These are phyloP conservation scores for Pseudoatta argentina DNA, from an alignment of 1,140 invertebrate genomes.

Conservation along the genomic window DNA sequence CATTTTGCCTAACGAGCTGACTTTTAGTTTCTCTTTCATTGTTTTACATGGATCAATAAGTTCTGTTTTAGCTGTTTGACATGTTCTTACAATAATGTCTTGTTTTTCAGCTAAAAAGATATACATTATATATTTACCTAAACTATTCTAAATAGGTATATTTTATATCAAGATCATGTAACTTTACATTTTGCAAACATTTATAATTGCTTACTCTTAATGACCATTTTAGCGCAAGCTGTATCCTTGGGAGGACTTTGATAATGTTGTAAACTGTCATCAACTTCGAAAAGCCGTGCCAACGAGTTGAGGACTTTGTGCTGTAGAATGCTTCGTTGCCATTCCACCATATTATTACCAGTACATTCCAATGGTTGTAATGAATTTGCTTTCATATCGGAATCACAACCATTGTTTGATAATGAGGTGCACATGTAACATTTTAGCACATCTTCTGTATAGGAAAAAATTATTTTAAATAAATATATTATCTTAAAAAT, in stretches of 20 bases:
- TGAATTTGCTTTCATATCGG: constrained; percentile 62
- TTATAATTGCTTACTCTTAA: constrained; percentile 72
- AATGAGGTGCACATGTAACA: constrained; percentile 80
- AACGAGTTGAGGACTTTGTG: constrained; percentile 57
- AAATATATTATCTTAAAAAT: too few species aligned
- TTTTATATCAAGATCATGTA: not conserved
- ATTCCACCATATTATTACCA: constrained; percentile 61
- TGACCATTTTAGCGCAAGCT: constrained; percentile 77
- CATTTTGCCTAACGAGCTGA: constrained; percentile 20
- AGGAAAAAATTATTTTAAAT: too few species aligned
- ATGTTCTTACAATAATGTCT: constrained; percentile 77
- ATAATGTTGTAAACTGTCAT: constrained; percentile 56
- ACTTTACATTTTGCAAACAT: not conserved
- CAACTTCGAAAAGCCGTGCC: constrained; percentile 72
- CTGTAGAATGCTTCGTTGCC: constrained; percentile 60
- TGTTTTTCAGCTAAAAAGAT: constrained; percentile 46
- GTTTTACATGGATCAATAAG: constrained; percentile 76
- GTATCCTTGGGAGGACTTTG: constrained; percentile 42
- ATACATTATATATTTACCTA: not conserved
- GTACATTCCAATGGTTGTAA: constrained; percentile 75
- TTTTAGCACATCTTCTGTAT: constrained; percentile 78
- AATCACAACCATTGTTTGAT: constrained; percentile 65
- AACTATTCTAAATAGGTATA: not conserved
- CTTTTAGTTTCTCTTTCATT: constrained; percentile 62
- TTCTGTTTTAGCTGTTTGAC: constrained; percentile 78